phyloP scores from a whole-genome alignment of 2,888 invertebrate genomes.

The Hypercompe scribonia region DNA sequence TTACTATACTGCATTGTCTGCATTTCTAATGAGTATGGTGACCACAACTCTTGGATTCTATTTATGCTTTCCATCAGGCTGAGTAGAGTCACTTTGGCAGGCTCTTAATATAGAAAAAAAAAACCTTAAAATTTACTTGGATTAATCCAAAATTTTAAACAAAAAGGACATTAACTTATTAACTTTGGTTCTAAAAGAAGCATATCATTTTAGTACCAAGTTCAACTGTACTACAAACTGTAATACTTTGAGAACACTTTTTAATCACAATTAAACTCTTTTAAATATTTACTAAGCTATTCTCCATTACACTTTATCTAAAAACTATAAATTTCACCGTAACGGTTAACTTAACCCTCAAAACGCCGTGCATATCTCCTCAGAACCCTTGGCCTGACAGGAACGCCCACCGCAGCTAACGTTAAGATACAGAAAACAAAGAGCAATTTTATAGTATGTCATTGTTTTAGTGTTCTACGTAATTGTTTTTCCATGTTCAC shows the following conservation, averaged over 20 bases:
- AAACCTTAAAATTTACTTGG: too few relatives aligned
- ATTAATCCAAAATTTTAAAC: too few relatives aligned
- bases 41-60: too few relatives aligned
- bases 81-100: too few relatives aligned
- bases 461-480: slow-evolving; percentile 81
- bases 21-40: too few relatives aligned
- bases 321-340: slow-evolving; percentile 79
- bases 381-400: slow-evolving; percentile 61
- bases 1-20: too few relatives aligned
- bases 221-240: background rate
- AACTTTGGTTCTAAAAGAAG: background rate
- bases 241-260: background rate
- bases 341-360: slow-evolving; percentile 76
- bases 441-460: slow-evolving; percentile 79
- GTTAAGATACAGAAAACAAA: slow-evolving; percentile 80
- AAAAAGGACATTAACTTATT: too few relatives aligned
- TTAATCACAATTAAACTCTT: slow-evolving; percentile 46
- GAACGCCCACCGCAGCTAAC: slow-evolving; percentile 74
- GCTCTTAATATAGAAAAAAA: too few relatives aligned
- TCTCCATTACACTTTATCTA: slow-evolving; percentile 78
- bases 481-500: slow-evolving; percentile 85
- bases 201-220: background rate
- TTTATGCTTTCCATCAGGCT: too few relatives aligned
- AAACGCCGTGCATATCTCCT: slow-evolving; percentile 67
- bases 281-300: slow-evolving; percentile 65